Conservation (phyloP, 2,113 vertebrate genomes). For the Catagonus wagneri region DNA sequence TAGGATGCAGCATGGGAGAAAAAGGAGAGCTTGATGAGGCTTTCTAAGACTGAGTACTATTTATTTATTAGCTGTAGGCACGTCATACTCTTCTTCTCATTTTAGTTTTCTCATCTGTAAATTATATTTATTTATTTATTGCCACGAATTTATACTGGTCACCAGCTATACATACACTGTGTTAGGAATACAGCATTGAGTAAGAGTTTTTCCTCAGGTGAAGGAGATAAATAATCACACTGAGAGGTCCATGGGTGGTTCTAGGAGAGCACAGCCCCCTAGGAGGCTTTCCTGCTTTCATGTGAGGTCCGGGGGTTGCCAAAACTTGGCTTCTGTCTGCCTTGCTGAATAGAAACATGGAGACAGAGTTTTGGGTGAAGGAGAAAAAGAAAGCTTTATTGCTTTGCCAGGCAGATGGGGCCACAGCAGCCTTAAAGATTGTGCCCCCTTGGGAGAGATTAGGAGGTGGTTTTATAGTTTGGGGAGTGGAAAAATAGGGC, state of each 20-base stretch:
- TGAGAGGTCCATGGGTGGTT: neutral
- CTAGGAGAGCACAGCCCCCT: neutral
- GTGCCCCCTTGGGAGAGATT: no score
- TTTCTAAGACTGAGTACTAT: neutral
- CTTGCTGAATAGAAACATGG: no score
- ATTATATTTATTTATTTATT: neutral
- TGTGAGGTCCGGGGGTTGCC: neutral
- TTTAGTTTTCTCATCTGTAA: constrained; percentile 43
- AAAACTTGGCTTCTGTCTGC: no score
- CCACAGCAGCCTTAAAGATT: no score
- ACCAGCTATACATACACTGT: neutral
- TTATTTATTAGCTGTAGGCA: neutral
- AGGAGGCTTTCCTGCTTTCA: neutral
- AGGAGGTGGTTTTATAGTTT: no score
- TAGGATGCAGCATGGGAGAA: neutral
- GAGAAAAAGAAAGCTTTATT: no score
- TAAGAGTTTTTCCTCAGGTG: constrained; percentile 26
- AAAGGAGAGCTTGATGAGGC: neutral
- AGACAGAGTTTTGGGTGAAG: no score
- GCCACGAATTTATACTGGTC: neutral
- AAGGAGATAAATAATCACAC: neutral
- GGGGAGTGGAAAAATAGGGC: no score
- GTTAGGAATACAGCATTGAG: neutral
- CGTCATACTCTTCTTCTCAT: neutral
- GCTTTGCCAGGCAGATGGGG: no score